Percentiles rank a stretch among this genome's conserved stretches.
These are phyloP conservation scores for Odocoileus hemionus DNA, from an alignment of 2,113 vertebrate genomes.

Conservation along the genomic window DNA sequence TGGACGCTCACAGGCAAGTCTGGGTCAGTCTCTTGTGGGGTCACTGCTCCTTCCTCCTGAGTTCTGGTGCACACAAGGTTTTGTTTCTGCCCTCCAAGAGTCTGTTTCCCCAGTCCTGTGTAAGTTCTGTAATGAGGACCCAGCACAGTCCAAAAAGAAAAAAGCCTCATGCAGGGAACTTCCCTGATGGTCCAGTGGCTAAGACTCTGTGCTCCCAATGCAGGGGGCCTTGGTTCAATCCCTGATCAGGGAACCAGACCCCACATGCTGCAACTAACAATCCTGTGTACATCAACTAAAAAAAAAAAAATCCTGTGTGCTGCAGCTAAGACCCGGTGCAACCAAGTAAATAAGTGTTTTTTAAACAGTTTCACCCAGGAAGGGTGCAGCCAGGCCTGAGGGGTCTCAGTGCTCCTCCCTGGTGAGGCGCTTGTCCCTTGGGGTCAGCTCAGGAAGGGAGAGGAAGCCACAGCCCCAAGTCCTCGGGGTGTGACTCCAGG, in stretches of 20 bases:
- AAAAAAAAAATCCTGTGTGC: background rate
- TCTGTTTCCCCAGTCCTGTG: background rate
- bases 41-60: background rate
- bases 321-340: background rate
- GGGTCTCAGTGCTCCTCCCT: background rate
- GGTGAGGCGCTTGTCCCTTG: background rate
- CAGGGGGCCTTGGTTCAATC: background rate
- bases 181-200: background rate
- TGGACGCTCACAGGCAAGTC: background rate
- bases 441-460: background rate
- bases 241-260: background rate
- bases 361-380: background rate
- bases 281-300: background rate
- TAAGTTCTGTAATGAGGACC: background rate
- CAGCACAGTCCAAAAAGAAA: background rate
- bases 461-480: background rate
- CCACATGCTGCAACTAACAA: background rate
- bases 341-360: background rate
- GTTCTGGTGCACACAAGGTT: background rate
- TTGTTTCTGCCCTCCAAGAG: background rate
- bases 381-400: background rate
- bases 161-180: background rate
- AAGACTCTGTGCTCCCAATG: background rate
- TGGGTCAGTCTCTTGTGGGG: background rate
- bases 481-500: background rate